Evolutionary conservation across 64 coral and sea anemone species (phyloP), one percentile per base, ranked within the genome.

Genomic region (Montipora cactus): DNA sequence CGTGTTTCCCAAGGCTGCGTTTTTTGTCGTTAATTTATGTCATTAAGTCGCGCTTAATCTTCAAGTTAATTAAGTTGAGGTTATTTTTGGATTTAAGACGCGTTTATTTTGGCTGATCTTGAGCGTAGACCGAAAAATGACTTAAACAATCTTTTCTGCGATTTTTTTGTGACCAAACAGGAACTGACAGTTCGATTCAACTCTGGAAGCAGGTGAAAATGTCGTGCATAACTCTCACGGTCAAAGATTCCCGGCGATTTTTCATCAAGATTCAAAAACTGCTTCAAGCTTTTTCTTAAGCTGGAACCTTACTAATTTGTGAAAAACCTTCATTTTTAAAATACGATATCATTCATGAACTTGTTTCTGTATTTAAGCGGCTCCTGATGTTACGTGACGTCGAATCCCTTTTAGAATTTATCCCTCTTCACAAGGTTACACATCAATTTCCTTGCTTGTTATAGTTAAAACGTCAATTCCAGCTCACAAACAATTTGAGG

Each of bases 81-180:
- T 22, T 28, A 6, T 71, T 71, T 21, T 66, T 66, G 61, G 11
- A 15, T 4, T 23, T 21, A 21, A 71, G n/a, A 49, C n/a, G 49
- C 37, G 0, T 37, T 84, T 84, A 67, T 19, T 55, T 55, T 53
- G 53, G 4, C 28, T 82, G 12, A 62, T 64, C 64, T 45, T 51
- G 53, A 8, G 49, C 49, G 62, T 86, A 64, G 28, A 1, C 28
- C 28, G 1, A 37, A 37, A 86, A 71, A 49, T 22, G 1, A 37
- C 28, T 66, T 37, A 86, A 72, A 50, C 68, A 86, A 72, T 15
- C 46, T 78, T 50, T 44, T 86, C 80, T 64, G 78, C 49, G 10
- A 80, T 49, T 81, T 82, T 18, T 86, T 71, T 49, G 28, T 1
- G 66, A 0, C 14, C 49, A 72, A 71, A 68, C 20, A 16, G 62